Conservation (phyloP, 2,888 invertebrate species). For the Drosophila demipolita region DNA sequence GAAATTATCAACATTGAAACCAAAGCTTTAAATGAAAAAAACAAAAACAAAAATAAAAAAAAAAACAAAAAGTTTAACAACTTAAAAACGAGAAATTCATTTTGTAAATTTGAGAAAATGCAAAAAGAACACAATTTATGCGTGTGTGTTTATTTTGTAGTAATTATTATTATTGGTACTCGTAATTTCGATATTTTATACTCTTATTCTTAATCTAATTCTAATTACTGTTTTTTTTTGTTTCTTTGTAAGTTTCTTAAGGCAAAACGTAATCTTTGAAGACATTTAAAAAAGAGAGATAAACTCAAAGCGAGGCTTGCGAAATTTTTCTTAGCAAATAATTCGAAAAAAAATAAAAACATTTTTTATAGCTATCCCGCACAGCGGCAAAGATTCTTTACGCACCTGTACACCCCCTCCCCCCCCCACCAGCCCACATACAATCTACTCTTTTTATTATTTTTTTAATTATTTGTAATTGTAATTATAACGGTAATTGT, state of each 20-base stretch:
- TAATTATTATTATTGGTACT: slow-evolving; percentile 23
- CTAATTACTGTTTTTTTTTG: slow-evolving; percentile 43
- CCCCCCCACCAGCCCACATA: background rate
- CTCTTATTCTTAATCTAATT: slow-evolving; percentile 37
- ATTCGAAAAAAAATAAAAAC: slow-evolving; percentile 40
- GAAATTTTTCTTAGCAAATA: slow-evolving; percentile 39
- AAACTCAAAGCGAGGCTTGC: slow-evolving; percentile 71
- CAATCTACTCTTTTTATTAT: slow-evolving; percentile 1
- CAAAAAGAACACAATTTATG: slow-evolving; percentile 39
- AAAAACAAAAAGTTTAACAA: slow-evolving; percentile 22
- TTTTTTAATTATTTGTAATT: slow-evolving; percentile 5
- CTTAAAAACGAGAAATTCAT: slow-evolving; percentile 28
- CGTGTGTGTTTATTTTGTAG: slow-evolving; percentile 52
- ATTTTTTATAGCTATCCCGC: slow-evolving; percentile 21
- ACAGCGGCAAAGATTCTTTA: slow-evolving; percentile 23
- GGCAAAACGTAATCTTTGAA: slow-evolving; percentile 35
- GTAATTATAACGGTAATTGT: slow-evolving; percentile 27
- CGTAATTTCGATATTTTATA: slow-evolving; percentile 42
- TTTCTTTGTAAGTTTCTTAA: slow-evolving; percentile 24
- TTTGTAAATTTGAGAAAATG: slow-evolving; percentile 24
- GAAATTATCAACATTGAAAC: slow-evolving; percentile 77
- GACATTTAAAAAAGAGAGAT: slow-evolving; percentile 45
- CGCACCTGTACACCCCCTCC: background rate
- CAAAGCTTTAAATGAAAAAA: slow-evolving; percentile 73
- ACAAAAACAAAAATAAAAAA: slow-evolving; percentile 22